These are phyloP conservation scores for Eristalis tenax DNA, from an alignment of 2,888 invertebrate genomes.

Conservation along the genomic window DNA sequence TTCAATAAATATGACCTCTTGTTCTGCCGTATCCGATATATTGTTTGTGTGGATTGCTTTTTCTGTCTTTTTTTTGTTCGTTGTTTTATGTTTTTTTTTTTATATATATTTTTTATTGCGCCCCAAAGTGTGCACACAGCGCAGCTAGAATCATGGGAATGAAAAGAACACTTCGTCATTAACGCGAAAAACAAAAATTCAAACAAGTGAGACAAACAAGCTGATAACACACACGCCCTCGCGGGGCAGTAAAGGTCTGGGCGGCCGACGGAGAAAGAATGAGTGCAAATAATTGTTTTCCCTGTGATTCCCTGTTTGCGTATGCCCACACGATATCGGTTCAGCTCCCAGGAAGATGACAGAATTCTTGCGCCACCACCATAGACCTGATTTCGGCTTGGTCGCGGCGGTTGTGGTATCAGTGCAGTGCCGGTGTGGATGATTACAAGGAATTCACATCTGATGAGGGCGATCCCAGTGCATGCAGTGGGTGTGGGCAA, in stretches of 20 bases:
- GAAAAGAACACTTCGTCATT: slow-evolving; percentile 13
- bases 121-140: neutral
- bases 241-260: neutral
- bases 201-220: slow-evolving; percentile 29
- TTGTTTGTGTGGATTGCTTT: slow-evolving; percentile 24
- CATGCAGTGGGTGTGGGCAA: slow-evolving; percentile 46
- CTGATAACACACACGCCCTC: slow-evolving; percentile 53
- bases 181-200: slow-evolving; percentile 28
- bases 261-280: neutral
- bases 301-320: slow-evolving; percentile 19
- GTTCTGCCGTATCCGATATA: slow-evolving; percentile 1
- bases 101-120: slow-evolving; percentile 34
- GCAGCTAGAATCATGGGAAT: slow-evolving; percentile 36
- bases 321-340: slow-evolving; percentile 28
- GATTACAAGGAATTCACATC: slow-evolving; percentile 42
- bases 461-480: slow-evolving; percentile 13
- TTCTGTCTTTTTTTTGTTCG: slow-evolving; percentile 4
- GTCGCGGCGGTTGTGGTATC: neutral
- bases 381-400: neutral
- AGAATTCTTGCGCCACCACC: slow-evolving; percentile 40
- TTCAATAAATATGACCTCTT: slow-evolving; percentile 22
- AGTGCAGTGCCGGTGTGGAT: neutral
- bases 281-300: slow-evolving; percentile 45
- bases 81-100: neutral
- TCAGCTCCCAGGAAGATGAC: slow-evolving; percentile 27